Evolutionary conservation across 2,888 invertebrate genomes (phyloP).

Genomic region (Gibbula magus): DNA sequence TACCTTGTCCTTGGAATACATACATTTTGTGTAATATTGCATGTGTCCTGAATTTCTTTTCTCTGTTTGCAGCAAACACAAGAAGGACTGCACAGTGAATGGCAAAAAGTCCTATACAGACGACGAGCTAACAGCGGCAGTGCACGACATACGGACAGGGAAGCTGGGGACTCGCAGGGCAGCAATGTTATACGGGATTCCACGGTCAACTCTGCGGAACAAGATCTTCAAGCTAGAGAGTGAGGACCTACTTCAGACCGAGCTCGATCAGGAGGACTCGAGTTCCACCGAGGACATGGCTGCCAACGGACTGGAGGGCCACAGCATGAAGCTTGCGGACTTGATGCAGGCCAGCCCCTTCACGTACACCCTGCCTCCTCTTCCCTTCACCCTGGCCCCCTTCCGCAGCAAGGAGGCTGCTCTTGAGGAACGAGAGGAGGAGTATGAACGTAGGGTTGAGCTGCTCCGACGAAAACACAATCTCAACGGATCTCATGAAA

Average conservation of each 20-base stretch:
- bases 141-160: conserved; percentile 94
- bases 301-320: conserved; percentile 12
- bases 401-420: conserved; percentile 41
- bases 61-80: conserved; percentile 31
- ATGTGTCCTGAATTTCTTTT: not conserved
- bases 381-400: conserved; percentile 38
- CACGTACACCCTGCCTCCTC: conserved; percentile 36
- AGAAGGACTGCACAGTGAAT: conserved; percentile 39
- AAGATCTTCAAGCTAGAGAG: conserved; percentile 81
- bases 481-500: conserved; percentile 57
- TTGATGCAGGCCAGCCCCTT: conserved; percentile 40
- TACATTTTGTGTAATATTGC: not conserved
- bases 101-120: conserved; percentile 86
- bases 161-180: conserved; percentile 94
- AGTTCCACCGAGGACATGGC: conserved; percentile 34
- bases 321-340: conserved; percentile 47
- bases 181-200: conserved; percentile 96
- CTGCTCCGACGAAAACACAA: conserved; percentile 71
- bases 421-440: conserved; percentile 41
- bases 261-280: conserved; percentile 35
- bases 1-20: no score
- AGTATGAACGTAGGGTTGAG: conserved; percentile 62
- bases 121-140: conserved; percentile 93
- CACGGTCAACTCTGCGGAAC: conserved; percentile 95
- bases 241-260: conserved; percentile 34